phyloP scores from a whole-genome alignment of 2,888 invertebrate genomes.

The Agrenia bidenticulata region DNA sequence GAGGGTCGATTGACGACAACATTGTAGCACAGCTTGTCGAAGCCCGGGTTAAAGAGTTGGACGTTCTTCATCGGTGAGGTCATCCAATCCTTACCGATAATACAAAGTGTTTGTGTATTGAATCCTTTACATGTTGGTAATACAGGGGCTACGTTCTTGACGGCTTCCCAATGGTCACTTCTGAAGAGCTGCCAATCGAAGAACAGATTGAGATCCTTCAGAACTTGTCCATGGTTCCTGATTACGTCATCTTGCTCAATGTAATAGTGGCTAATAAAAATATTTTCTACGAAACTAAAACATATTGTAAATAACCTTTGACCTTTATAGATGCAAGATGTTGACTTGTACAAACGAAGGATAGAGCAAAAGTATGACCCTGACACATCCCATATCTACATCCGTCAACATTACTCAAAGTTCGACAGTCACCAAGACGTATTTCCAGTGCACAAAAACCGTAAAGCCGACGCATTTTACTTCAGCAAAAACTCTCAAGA shows the following conservation, averaged over 20 bases:
- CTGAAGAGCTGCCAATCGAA: conserved; percentile 53
- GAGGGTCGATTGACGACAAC: conserved; percentile 30
- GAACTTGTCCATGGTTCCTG: conserved; percentile 27
- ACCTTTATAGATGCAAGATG: conserved; percentile 43
- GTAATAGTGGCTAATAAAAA: neutral
- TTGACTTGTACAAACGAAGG: conserved; percentile 44
- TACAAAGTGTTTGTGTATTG: too few species aligned
- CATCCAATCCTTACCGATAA: too few species aligned
- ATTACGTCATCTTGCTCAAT: conserved; percentile 33
- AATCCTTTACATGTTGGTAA: neutral
- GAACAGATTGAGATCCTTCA: conserved; percentile 36
- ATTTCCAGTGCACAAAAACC: too few species aligned
- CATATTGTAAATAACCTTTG: neutral
- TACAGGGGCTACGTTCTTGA: conserved; percentile 66
- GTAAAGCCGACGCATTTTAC: too few species aligned
- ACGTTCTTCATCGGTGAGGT: conserved; percentile 40
- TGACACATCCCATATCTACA: conserved; percentile 35
- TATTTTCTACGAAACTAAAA: neutral
- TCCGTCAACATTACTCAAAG: conserved; percentile 32
- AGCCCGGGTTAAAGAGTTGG: conserved; percentile 37
- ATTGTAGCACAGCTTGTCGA: conserved; percentile 31
- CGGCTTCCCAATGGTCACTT: conserved; percentile 66
- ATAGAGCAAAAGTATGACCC: conserved; percentile 43
- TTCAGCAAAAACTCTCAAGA: neutral
- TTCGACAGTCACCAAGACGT: conserved; percentile 21